Percentiles rank a stretch among this genome's conserved stretches.
Evolutionary conservation across 2,797 vertebrate genomes (phyloP).

Genomic region (Limnodromus scolopaceus): DNA sequence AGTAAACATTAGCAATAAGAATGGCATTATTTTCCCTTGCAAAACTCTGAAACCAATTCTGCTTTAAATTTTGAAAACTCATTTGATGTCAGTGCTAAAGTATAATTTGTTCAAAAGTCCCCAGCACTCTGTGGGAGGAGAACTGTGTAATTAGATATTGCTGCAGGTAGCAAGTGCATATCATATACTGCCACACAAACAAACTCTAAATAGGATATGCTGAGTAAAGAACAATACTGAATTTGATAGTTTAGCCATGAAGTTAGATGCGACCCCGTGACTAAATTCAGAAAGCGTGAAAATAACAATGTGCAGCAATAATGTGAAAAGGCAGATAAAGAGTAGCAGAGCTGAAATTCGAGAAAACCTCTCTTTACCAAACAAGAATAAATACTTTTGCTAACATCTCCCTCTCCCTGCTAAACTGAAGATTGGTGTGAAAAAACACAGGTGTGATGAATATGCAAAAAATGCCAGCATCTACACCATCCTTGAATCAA

Average conservation of each 20-base stretch:
- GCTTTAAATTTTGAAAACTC: background rate
- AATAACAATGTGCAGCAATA: background rate
- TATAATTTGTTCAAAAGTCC: conserved; percentile 6
- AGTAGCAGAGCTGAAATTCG: background rate
- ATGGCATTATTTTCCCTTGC: background rate
- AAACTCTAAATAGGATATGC: background rate
- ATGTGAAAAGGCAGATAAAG: background rate
- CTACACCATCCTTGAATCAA: background rate
- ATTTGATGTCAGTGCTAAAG: background rate
- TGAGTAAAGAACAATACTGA: background rate
- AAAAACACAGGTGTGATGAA: background rate
- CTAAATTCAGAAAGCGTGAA: background rate
- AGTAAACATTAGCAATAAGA: background rate
- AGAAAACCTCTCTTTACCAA: background rate
- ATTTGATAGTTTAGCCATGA: background rate
- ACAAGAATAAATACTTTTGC: background rate
- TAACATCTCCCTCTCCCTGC: background rate
- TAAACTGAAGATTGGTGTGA: background rate
- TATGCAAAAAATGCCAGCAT: background rate
- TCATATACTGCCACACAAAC: background rate
- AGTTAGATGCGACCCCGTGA: background rate
- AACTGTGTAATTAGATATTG: background rate
- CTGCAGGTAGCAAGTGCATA: background rate
- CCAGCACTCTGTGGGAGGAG: background rate
- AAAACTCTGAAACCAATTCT: background rate